Base-by-base conservation (phyloP, 2,113 vertebrate genomes). In the Coptodon rendalli region DNA sequence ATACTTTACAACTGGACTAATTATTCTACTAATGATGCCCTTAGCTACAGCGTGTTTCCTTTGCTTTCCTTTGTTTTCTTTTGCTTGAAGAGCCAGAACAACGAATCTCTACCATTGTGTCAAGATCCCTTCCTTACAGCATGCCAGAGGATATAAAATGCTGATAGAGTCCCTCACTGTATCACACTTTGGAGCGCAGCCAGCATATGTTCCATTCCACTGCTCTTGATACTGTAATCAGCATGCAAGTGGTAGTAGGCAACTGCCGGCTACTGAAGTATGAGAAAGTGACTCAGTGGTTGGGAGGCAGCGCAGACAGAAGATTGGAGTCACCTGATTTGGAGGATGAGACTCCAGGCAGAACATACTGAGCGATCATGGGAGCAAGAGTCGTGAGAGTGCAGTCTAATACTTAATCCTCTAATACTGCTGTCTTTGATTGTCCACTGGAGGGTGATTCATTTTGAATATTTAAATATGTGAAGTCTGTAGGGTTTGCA, bases 171-270 rank as follows among this genome's bases (percentile, higher is more conserved):
- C 91, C 83, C 81, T 66, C 7, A 6, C 80, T 81, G 86, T 80
- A 81, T 92, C 83, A 82, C 80, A 83, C 76, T 91, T 91, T 93
- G 92, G 91, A 92, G 81, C 50, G 83, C 82, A 83, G 86, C 90
- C 91, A 89, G 81, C 71, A 84, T 86, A 86, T 93, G 93, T 91
- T 94, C 88, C 86, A 11, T 88, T 89, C 86, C 90, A 83, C 87
- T 90, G 92, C 92, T 92, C 89, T 86, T 91, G 89, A 95, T 93
- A 93, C 89, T 89, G 86, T 93, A 94, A 92, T 95, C 92, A 92
- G 91, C 83, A 89, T 90, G 85, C 84, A 54, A 91, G 90, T 90
- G 88, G 88, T 89, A 56, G 89, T 84, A 88, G 90, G 86, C 91
- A 90, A 78, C 45, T n/a, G 84, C 73, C 45, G 3, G 76, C 83